Conservation (phyloP, 2,797 vertebrate species). For the Gorsachius magnificus region DNA sequence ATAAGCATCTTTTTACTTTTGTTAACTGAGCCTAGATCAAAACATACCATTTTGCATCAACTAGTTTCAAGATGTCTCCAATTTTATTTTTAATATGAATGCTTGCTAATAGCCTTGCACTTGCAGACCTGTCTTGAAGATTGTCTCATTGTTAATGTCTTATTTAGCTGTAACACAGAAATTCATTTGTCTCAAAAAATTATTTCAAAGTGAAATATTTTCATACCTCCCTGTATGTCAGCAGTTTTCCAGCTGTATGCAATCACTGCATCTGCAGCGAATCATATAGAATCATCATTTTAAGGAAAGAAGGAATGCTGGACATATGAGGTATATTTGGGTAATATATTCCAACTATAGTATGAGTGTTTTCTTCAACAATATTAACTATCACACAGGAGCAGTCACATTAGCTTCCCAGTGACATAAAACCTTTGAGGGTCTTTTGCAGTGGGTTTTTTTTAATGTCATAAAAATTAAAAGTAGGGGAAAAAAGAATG, state of each 20-base stretch:
- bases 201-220: conserved; percentile 45
- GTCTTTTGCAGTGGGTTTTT: background rate
- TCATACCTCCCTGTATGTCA: conserved; percentile 28
- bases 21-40: background rate
- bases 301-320: conserved; percentile 34
- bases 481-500: background rate
- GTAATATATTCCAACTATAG: conserved; percentile 14
- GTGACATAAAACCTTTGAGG: conserved; percentile 17
- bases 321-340: conserved; percentile 16
- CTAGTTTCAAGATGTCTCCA: background rate
- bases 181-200: conserved; percentile 25
- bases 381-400: conserved; percentile 35
- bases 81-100: background rate
- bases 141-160: background rate
- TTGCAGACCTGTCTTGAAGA: background rate
- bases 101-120: background rate
- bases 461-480: background rate
- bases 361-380: background rate
- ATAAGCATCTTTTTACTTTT: background rate
- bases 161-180: conserved; percentile 3
- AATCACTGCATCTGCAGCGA: conserved; percentile 54
- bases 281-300: conserved; percentile 46
- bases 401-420: conserved; percentile 16
- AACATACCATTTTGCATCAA: background rate
- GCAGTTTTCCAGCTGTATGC: conserved; percentile 49